Evolutionary conservation across 2,113 vertebrate genomes (phyloP).

Genomic region (Platysternon megacephalum): DNA sequence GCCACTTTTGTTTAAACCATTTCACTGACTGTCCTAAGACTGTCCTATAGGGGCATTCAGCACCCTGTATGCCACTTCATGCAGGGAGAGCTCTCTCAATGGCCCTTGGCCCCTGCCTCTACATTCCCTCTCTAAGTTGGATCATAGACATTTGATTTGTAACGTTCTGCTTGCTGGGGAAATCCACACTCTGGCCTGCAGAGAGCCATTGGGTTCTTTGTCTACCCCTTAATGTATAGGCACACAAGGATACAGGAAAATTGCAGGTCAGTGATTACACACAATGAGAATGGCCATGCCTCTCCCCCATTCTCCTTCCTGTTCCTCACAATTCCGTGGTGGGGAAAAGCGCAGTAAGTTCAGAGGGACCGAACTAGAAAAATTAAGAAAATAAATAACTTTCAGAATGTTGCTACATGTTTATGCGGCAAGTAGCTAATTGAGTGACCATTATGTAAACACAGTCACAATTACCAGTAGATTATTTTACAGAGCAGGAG

Average conservation of each 20-base stretch:
- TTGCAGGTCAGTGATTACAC: background rate
- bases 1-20: background rate
- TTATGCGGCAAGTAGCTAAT: conserved; percentile 57
- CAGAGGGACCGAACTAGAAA: background rate
- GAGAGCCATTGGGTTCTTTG: background rate
- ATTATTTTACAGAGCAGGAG: conserved; percentile 64
- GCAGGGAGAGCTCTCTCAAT: background rate
- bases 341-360: background rate
- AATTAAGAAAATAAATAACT: background rate
- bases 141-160: background rate
- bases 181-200: background rate
- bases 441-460: conserved; percentile 65
- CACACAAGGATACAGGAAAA: background rate
- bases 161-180: background rate
- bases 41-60: background rate
- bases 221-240: background rate
- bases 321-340: background rate
- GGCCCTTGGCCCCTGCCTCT: background rate
- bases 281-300: background rate
- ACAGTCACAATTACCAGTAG: conserved; percentile 65
- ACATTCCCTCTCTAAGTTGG: background rate
- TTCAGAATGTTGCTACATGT: background rate
- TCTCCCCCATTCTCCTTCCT: background rate
- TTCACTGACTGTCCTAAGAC: background rate
- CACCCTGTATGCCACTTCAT: background rate